Base-by-base conservation (phyloP, 2,113 vertebrate species). In the Terrapene triunguis region DNA sequence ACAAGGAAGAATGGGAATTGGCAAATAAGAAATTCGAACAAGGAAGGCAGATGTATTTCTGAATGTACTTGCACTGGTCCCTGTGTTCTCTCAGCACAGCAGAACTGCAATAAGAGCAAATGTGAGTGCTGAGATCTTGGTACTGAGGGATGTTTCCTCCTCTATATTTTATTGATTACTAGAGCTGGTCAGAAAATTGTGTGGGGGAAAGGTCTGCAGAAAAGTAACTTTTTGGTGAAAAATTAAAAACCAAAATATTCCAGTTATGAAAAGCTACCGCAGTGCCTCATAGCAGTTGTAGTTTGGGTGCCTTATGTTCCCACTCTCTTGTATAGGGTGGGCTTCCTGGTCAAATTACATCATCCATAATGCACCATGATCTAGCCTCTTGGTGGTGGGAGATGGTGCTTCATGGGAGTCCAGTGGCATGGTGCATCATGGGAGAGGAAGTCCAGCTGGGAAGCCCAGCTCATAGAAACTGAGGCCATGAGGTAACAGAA, bases 361-460 rank as follows among this genome's bases (percentile, higher is more conserved):
- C 29, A 35, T 90, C 25, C 83, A 59, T 88, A 57, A 74, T 78
- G 19, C 44, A 78, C 35, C 50, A 93, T 65, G 42, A 0, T 87
- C 89, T 84, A 22, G 17, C 44, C 50, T 84, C 48, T 53, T 92
- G 0, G 22, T 93, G 85, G 59, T 80, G 53, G 93, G 72, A 87
- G 22, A 11, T 87, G 85, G 29, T 89, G 16, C 38, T 80, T 84
- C 35, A 42, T 8, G 44, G 82, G 53, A n/a, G 38, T 76, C 24
- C 5, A 5, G 12, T 79, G 54, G 8, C 10, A 78, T 4, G 13
- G 13, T 17, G 1, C 80, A 17, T 27, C 69, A 17, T 72, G 22
- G 32, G 44, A 12, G 83, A 47, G 78, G 38, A 81, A 0, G 29
- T 19, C 0, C 0, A 32, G 51, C 19, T 47, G 25, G n/a, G 53